phyloP scores from a whole-genome alignment of 2,113 vertebrate species.

The Thinocorus orbignyianus region DNA sequence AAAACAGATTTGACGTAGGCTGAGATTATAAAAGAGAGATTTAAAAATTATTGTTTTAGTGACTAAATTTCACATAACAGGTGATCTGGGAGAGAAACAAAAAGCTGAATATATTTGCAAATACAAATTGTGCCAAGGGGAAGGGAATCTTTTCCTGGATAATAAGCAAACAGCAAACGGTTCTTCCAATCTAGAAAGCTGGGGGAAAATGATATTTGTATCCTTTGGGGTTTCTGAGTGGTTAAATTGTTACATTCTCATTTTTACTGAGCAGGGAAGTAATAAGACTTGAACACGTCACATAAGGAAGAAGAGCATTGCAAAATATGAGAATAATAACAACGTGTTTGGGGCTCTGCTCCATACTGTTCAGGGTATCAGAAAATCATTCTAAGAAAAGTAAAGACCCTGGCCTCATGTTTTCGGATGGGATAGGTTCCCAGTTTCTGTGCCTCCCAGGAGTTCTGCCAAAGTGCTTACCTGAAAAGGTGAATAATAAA shows the following conservation, averaged over 20 bases:
- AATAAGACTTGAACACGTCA: background rate
- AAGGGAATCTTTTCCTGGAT: background rate
- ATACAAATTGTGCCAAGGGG: background rate
- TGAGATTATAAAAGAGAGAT: background rate
- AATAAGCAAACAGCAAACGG: constrained; percentile 11
- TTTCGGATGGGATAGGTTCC: fast-evolving
- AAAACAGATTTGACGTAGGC: background rate
- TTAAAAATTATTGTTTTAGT: background rate
- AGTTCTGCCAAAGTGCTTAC: background rate
- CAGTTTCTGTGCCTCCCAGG: background rate
- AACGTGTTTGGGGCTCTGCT: background rate
- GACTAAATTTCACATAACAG: background rate
- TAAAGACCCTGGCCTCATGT: background rate
- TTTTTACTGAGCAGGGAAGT: background rate
- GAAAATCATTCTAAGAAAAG: background rate
- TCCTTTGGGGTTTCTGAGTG: background rate
- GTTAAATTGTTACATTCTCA: background rate
- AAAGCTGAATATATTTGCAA: background rate
- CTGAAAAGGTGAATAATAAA: background rate
- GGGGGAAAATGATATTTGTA: constrained; percentile 15
- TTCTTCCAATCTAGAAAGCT: background rate
- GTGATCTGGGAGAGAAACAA: background rate
- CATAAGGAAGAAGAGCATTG: background rate
- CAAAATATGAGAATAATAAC: background rate
- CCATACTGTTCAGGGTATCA: background rate